A percentile compares a stretch with the other conserved stretches of the same genome.
phyloP scores from a whole-genome alignment of 2,113 vertebrate species.

The Cyprinodon variegatus region DNA sequence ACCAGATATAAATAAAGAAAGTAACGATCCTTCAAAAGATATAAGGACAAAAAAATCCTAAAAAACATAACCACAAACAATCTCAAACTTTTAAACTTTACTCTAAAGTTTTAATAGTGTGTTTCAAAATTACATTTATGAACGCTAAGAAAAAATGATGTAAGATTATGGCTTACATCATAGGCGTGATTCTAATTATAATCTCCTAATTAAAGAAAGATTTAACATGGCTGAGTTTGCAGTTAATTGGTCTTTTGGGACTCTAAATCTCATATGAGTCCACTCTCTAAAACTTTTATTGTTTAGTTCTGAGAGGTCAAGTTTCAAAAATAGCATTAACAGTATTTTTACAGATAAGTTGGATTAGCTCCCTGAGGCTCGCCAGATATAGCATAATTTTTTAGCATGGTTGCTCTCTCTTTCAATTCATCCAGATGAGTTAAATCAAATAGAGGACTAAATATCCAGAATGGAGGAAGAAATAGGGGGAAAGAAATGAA shows the following conservation, averaged over 20 bases:
- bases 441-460: slow-evolving; percentile 1
- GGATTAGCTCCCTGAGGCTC: neutral
- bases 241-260: neutral
- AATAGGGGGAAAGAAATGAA: neutral
- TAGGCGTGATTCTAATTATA: neutral
- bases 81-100: neutral
- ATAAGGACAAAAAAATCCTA: neutral
- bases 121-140: neutral
- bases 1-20: neutral
- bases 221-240: neutral
- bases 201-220: neutral
- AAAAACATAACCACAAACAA: neutral
- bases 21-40: neutral
- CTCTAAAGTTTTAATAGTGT: neutral
- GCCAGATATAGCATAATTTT: neutral
- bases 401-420: neutral
- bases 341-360: neutral
- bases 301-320: neutral
- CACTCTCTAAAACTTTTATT: neutral
- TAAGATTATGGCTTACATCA: neutral
- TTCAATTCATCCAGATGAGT: neutral
- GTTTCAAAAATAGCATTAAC: neutral
- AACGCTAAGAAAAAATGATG: neutral
- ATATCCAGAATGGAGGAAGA: neutral
- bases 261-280: neutral